Conservation (phyloP, 1,140 invertebrate species). For the Anastrepha obliqua region DNA sequence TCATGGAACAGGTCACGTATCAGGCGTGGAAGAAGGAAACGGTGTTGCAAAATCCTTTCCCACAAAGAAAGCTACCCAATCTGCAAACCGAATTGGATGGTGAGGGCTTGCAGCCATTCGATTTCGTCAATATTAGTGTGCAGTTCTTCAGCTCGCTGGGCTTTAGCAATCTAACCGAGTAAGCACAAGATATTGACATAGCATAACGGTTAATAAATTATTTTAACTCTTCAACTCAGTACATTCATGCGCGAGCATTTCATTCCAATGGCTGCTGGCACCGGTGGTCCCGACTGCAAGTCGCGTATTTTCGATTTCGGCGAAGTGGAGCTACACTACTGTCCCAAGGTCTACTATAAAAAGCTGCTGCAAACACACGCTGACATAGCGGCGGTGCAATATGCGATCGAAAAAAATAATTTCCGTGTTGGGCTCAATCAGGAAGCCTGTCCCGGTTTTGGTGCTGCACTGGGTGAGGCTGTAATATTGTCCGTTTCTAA, state of each 20-base stretch:
- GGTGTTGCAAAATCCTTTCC: constrained; percentile 57
- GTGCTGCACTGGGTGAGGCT: constrained; percentile 59
- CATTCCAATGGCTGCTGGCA: constrained; percentile 56
- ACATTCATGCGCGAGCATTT: constrained; percentile 58
- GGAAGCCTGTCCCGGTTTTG: constrained; percentile 77
- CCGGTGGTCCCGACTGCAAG: constrained; percentile 59
- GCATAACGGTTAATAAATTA: too few relatives aligned
- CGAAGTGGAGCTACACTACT: constrained; percentile 59
- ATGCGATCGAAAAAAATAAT: constrained; percentile 81
- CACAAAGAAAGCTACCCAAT: constrained; percentile 57
- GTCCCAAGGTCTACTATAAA: constrained; percentile 59
- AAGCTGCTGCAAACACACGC: constrained; percentile 77
- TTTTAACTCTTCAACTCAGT: not conserved
- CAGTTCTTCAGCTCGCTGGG: constrained; percentile 81
- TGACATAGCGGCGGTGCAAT: constrained; percentile 84
- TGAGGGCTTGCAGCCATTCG: constrained; percentile 79
- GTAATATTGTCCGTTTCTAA: constrained; percentile 59
- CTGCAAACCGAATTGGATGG: constrained; percentile 59
- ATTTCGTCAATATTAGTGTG: constrained; percentile 86
- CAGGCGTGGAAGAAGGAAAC: constrained; percentile 61
- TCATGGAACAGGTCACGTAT: constrained; percentile 76
- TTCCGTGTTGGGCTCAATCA: constrained; percentile 79
- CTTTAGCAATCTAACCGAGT: constrained; percentile 57
- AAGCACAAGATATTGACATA: not conserved
- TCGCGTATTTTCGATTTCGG: constrained; percentile 58